A percentile compares a stretch with the other conserved stretches of the same genome.
phyloP scores from a whole-genome alignment of 2,113 vertebrate genomes.

The Ictalurus furcatus region DNA sequence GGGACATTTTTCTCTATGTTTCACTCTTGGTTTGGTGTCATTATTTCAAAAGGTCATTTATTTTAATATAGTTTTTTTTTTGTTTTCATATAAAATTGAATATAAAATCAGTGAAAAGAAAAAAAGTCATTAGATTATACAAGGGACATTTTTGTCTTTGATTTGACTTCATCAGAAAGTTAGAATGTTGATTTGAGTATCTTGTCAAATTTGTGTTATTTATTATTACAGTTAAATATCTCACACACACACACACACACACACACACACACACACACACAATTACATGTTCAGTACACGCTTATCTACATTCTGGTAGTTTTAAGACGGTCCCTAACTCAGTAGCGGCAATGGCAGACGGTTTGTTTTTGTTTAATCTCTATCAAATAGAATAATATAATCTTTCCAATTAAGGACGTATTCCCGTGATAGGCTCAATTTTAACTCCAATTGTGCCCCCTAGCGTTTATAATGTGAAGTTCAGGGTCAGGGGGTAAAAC shows the following conservation, averaged over 20 bases:
- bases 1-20: background rate
- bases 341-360: background rate
- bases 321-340: background rate
- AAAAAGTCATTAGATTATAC: background rate
- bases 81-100: background rate
- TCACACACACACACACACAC: no score
- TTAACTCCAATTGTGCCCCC: conserved; percentile 40
- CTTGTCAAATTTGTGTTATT: background rate
- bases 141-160: background rate
- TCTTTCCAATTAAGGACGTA: background rate
- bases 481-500: background rate
- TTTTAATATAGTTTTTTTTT: background rate
- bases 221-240: background rate
- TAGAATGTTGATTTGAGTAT: background rate
- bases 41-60: background rate
- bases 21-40: background rate
- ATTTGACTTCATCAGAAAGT: background rate
- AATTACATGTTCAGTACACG: background rate
- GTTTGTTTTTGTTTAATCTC: background rate
- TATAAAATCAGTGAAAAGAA: background rate
- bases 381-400: background rate
- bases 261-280: background rate
- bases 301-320: background rate
- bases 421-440: background rate
- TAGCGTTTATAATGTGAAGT: conserved; percentile 41